Percentiles rank a stretch among this genome's conserved stretches.
Conservation (phyloP, 2,113 vertebrate genomes). For the Lagopus muta region DNA sequence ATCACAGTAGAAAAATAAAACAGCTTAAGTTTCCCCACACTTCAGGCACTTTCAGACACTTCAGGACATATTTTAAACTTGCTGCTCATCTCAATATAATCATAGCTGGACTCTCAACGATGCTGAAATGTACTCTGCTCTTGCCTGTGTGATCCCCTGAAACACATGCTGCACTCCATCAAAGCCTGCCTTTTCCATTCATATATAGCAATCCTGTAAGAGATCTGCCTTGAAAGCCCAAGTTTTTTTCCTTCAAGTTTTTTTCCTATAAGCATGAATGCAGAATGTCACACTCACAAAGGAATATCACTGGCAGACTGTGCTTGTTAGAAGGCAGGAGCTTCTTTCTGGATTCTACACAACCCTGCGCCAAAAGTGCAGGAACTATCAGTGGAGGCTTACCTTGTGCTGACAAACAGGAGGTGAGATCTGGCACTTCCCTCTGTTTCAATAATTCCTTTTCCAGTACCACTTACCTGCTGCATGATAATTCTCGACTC, state of each 20-base stretch:
- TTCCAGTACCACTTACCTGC: neutral
- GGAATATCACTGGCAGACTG: neutral
- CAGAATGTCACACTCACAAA: neutral
- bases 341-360: neutral
- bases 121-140: neutral
- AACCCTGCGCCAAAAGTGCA: neutral
- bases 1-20: neutral
- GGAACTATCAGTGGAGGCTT: neutral
- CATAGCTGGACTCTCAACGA: neutral
- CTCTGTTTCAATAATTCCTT: constrained; percentile 1
- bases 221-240: neutral
- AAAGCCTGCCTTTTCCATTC: neutral
- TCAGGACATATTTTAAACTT: neutral
- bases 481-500: neutral
- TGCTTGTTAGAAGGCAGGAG: neutral
- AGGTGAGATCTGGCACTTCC: constrained; percentile 25
- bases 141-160: neutral
- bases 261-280: neutral
- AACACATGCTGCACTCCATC: neutral
- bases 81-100: neutral
- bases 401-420: constrained; percentile 1
- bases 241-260: neutral
- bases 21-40: neutral
- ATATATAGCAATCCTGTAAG: neutral
- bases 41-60: neutral